phyloP scores from a whole-genome alignment of 1,140 invertebrate genomes.

The Platyscapa corneri region DNA sequence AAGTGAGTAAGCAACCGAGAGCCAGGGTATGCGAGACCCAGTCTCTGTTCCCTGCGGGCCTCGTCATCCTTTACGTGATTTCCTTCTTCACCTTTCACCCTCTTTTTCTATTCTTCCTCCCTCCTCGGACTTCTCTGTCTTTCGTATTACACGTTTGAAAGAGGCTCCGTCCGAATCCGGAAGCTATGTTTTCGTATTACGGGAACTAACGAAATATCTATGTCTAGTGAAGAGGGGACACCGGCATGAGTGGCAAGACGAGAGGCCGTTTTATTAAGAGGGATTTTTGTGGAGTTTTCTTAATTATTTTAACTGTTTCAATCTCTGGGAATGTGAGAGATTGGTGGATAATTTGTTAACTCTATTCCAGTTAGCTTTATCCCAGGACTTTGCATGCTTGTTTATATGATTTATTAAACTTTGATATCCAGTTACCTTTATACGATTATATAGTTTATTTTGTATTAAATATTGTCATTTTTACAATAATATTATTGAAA shows the following conservation, averaged over 20 bases:
- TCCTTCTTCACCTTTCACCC: not conserved
- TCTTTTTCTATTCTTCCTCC: not conserved
- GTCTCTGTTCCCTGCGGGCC: conserved; percentile 25
- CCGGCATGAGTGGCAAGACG: not conserved
- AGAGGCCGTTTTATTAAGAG: not conserved
- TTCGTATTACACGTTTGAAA: not conserved
- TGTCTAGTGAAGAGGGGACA: not conserved
- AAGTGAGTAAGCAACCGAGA: conserved; percentile 21
- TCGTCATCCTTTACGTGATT: conserved; percentile 48
- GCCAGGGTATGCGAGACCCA: not conserved
- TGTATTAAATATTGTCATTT: too few species aligned
- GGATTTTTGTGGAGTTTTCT: not conserved
- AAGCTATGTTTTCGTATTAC: conserved; percentile 46
- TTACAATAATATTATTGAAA: too few species aligned
- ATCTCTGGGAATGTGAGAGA: not conserved
- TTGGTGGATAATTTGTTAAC: too few species aligned
- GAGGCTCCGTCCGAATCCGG: not conserved
- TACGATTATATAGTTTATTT: too few species aligned
- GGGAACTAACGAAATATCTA: not conserved
- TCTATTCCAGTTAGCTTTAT: too few species aligned
- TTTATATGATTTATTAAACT: too few species aligned
- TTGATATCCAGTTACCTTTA: too few species aligned
- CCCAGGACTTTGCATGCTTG: too few species aligned
- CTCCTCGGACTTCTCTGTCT: not conserved
- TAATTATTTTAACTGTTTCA: not conserved